Percentiles rank a stretch among this genome's conserved stretches.
Evolutionary conservation across 2,888 invertebrate genomes (phyloP).

Genomic region (Temnothorax ravouxi): DNA sequence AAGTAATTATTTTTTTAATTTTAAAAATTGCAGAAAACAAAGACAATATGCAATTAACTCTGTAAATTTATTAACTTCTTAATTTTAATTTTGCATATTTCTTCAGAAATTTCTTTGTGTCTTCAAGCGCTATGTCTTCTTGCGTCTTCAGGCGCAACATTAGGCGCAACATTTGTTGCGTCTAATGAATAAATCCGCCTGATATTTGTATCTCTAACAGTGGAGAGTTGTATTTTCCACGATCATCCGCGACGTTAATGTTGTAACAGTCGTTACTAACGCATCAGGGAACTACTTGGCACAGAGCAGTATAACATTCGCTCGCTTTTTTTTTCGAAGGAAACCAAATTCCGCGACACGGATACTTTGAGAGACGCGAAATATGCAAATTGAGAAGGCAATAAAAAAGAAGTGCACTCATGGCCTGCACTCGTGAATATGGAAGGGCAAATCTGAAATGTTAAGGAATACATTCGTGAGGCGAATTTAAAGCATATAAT

Average conservation of each 20-base stretch:
- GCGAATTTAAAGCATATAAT: conserved; percentile 31
- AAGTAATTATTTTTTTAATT: not conserved
- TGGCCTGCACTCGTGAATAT: conserved; percentile 45
- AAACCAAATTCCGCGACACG: conserved; percentile 34
- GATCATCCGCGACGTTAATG: conserved; percentile 23
- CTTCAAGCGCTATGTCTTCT: too few species aligned
- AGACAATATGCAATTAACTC: not conserved
- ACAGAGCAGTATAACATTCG: not conserved
- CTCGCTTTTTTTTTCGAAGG: conserved; percentile 9
- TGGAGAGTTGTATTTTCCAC: not conserved
- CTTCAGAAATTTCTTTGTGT: not conserved
- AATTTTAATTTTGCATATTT: not conserved
- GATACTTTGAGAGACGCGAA: conserved; percentile 29
- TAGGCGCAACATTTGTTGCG: not conserved
- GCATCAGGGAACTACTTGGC: conserved; percentile 1
- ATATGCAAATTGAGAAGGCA: conserved; percentile 34
- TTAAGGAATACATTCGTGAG: conserved; percentile 43
- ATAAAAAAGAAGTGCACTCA: conserved; percentile 21
- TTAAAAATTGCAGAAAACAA: not conserved
- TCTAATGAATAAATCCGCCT: not conserved
- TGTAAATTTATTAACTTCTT: not conserved
- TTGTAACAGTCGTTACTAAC: conserved; percentile 10
- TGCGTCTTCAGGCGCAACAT: too few species aligned
- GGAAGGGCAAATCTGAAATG: conserved; percentile 35
- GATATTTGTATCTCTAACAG: not conserved